Conservation (phyloP, 2,797 vertebrate species). For the Morus bassanus region DNA sequence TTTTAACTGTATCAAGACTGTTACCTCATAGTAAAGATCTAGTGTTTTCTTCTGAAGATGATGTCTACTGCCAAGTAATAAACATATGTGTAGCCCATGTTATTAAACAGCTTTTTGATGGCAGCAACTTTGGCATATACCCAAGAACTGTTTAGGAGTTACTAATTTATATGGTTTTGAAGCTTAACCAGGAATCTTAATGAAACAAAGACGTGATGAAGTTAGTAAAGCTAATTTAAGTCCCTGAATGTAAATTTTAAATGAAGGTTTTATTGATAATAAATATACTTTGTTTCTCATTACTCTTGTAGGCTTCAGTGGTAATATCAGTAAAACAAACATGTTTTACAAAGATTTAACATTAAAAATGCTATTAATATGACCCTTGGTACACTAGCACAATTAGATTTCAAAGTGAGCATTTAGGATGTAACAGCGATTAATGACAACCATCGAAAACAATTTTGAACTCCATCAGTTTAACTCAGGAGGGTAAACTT, state of each 20-base stretch:
- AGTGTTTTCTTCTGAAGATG: not conserved
- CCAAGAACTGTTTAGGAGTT: slow-evolving; percentile 49
- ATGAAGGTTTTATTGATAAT: slow-evolving; percentile 78
- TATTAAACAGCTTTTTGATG: slow-evolving; percentile 36
- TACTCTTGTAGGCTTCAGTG: slow-evolving; percentile 68
- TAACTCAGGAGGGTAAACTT: slow-evolving; percentile 99
- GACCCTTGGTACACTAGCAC: slow-evolving; percentile 87
- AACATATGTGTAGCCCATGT: not conserved
- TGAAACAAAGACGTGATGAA: slow-evolving; percentile 66
- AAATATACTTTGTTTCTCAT: slow-evolving; percentile 74
- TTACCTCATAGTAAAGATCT: not conserved
- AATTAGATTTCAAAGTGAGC: slow-evolving; percentile 93
- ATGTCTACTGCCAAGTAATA: not conserved
- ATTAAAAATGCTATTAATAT: slow-evolving; percentile 87
- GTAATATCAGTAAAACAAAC: slow-evolving; percentile 76
- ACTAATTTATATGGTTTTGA: slow-evolving; percentile 59
- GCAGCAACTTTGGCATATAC: slow-evolving; percentile 3
- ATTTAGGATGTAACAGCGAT: slow-evolving; percentile 97
- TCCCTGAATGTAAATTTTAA: slow-evolving; percentile 73
- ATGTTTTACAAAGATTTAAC: slow-evolving; percentile 81
- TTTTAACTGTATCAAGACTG: not conserved
- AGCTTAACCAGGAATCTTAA: slow-evolving; percentile 66
- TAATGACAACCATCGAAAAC: slow-evolving; percentile 99
- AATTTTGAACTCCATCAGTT: slow-evolving; percentile 99
- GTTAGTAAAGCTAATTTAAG: slow-evolving; percentile 72